Evolutionary conservation across 2,797 vertebrate genomes (phyloP), one percentile per base, ranked within the genome.

Genomic region (Staurois parvus): DNA sequence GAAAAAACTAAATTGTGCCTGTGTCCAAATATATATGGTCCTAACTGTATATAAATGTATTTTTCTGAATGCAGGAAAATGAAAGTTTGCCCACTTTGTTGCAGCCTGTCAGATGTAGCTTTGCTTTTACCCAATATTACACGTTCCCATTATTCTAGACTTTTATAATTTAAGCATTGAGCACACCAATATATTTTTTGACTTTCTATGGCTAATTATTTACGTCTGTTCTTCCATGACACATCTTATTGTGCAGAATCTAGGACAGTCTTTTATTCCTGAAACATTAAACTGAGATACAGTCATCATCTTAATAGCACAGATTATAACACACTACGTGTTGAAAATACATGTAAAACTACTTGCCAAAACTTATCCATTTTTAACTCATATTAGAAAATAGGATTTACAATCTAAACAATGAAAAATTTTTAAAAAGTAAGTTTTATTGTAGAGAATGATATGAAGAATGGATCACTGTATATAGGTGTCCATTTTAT

Each of bases 221-320:
- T 73, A 28, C 11, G 48, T 73, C 24, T 17, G 37, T 42, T 73
- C n/a, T 48, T 26, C n/a, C 6, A 29, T 52, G 28, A 30, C 73
- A 56, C 32, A 42, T 13, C 64, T n/a, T 26, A 37, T 76, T 76
- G 75, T 64, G 32, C 56, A 76, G 34, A 66, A 78, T 78, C 76
- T 78, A 64, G 76, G 59, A 11, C 76, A 66, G 75, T 26, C 24
- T 77, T 40, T 34, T 76, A 34, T 9, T 56, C 56, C 56, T 32
- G 32, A 29, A 62, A 76, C 62, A 76, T 52, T 24, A 62, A n/a
- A 21, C 32, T 21, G 26, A 76, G 32, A 76, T 8, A 70, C 30
- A 26, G 8, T 24, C 73, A 32, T 76, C n/a, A 52, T 24, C 21
- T n/a, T 19, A 21, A 21, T 24, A 59, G 24, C 24, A 24, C 13